A percentile compares a stretch with the other conserved stretches of the same genome.
These are phyloP conservation scores for Scotopteryx bipunctaria DNA, from an alignment of 2,888 invertebrate genomes.

Conservation along the genomic window DNA sequence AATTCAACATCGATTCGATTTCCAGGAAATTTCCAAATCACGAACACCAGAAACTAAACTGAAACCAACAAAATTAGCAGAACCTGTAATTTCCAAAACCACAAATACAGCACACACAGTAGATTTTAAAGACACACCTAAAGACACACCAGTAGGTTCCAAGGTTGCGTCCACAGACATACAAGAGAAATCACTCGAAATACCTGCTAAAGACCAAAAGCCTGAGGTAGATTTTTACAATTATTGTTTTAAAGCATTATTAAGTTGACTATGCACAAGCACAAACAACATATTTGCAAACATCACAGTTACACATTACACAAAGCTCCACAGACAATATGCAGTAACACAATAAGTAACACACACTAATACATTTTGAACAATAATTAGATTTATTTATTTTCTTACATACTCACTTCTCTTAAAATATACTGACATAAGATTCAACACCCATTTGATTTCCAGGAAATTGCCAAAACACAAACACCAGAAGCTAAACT, in stretches of 20 bases:
- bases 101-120: neutral
- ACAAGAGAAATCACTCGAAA: too few species aligned
- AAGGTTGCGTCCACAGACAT: neutral
- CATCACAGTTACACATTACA: constrained; percentile 54
- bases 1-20: constrained; percentile 9
- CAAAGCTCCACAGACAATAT: constrained; percentile 53
- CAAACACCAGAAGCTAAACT: constrained; percentile 2
- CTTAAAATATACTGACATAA: neutral
- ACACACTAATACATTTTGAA: constrained; percentile 1
- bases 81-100: neutral
- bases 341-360: too few species aligned
- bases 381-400: too few species aligned
- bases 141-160: neutral
- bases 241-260: too few species aligned
- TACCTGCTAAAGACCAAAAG: too few species aligned
- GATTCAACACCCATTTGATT: constrained; percentile 10
- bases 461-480: constrained; percentile 6
- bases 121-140: neutral
- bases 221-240: too few species aligned
- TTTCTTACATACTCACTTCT: neutral
- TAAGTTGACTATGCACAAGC: too few species aligned
- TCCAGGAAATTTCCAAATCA: constrained; percentile 5
- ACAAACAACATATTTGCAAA: constrained; percentile 45
- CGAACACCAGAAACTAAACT: constrained; percentile 1
- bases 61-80: neutral